Percentiles rank a stretch among this genome's conserved stretches.
Conservation (phyloP, 2,797 vertebrate genomes). For the Nannoperca australis region DNA sequence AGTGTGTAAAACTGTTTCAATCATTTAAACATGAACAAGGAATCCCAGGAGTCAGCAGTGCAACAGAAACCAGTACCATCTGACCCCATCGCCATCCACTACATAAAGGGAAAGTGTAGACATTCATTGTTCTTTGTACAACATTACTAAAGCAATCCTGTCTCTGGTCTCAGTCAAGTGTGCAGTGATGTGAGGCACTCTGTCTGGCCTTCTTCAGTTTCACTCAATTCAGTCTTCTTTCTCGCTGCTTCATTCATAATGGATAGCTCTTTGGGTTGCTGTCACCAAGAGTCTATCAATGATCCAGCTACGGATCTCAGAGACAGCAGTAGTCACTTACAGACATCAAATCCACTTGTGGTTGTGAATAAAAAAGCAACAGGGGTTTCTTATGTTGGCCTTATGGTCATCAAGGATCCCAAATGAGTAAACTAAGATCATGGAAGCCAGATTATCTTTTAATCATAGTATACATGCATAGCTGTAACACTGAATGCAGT, state of each 20-base stretch:
- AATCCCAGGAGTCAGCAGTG: slow-evolving; percentile 22
- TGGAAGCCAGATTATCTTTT: background rate
- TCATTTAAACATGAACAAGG: slow-evolving; percentile 18
- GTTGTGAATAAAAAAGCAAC: background rate
- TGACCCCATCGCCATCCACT: slow-evolving; percentile 35
- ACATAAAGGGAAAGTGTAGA: slow-evolving; percentile 80
- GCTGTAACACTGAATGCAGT: background rate
- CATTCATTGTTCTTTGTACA: slow-evolving; percentile 82
- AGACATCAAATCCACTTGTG: slow-evolving; percentile 54
- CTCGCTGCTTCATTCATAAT: slow-evolving; percentile 85
- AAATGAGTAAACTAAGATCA: background rate
- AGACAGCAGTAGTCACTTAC: slow-evolving; percentile 51
- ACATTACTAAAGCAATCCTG: slow-evolving; percentile 86
- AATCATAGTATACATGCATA: background rate
- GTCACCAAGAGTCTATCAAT: slow-evolving; percentile 76
- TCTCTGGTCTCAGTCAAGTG: slow-evolving; percentile 84
- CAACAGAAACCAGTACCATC: slow-evolving; percentile 42
- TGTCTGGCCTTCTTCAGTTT: slow-evolving; percentile 79
- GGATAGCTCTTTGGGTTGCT: slow-evolving; percentile 78
- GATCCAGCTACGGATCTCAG: slow-evolving; percentile 50
- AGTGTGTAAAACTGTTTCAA: background rate
- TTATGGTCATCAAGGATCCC: background rate
- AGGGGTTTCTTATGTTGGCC: background rate
- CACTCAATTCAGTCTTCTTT: slow-evolving; percentile 86
- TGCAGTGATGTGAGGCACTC: slow-evolving; percentile 78